Percentiles rank a stretch among this genome's conserved stretches.
Conservation (phyloP, 2,888 invertebrate genomes). For the Drosophila mayaguana region DNA sequence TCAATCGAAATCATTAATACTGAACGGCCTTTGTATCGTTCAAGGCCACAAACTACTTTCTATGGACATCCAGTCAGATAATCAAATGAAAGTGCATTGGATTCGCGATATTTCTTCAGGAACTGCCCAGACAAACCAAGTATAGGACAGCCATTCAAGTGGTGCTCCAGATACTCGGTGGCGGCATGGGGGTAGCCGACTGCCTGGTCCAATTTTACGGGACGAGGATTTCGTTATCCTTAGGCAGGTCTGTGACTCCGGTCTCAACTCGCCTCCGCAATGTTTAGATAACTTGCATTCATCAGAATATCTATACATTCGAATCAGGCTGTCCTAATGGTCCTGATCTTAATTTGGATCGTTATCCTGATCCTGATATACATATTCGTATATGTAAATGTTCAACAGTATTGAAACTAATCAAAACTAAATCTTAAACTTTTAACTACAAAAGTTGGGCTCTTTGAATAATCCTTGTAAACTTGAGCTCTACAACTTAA, state of each 20-base stretch:
- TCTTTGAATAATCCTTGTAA: too few species aligned
- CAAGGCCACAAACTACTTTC: background rate
- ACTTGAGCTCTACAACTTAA: too few species aligned
- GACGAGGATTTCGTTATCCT: background rate
- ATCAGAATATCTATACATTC: too few species aligned
- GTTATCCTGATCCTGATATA: too few species aligned
- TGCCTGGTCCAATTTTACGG: constrained; percentile 71
- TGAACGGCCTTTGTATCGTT: background rate
- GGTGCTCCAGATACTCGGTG: constrained; percentile 57
- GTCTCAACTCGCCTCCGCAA: too few species aligned
- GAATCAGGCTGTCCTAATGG: too few species aligned
- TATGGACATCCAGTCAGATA: background rate
- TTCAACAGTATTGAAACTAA: too few species aligned
- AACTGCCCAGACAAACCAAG: constrained; percentile 67
- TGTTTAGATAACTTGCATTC: too few species aligned
- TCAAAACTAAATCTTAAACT: too few species aligned
- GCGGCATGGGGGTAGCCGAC: constrained; percentile 72
- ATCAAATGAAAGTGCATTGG: constrained; percentile 61
- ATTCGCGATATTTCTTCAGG: constrained; percentile 81
- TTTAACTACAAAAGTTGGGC: too few species aligned
- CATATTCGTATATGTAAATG: too few species aligned
- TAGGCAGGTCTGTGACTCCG: background rate
- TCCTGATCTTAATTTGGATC: too few species aligned
- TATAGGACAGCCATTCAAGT: constrained; percentile 73
- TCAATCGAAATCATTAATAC: background rate